Percentiles rank a stretch among this genome's conserved stretches.
Evolutionary conservation across 2,797 vertebrate genomes (phyloP).

Genomic region (Brachyalestes nurse): DNA sequence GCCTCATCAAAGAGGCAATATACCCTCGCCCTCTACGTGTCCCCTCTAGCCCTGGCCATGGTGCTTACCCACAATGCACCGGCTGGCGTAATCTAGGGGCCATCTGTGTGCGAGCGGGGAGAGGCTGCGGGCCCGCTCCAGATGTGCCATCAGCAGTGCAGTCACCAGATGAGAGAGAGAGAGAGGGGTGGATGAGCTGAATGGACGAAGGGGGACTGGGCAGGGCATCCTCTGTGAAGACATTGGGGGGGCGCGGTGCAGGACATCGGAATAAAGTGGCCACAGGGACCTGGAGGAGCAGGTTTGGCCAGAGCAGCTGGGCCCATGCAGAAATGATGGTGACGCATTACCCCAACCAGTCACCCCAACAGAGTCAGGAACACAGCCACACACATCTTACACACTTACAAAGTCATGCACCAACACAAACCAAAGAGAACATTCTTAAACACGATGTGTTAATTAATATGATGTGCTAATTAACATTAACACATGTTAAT

Average conservation of each 20-base stretch:
- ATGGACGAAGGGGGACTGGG: not conserved
- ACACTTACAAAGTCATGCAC: constrained; percentile 31
- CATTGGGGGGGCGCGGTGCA: constrained; percentile 36
- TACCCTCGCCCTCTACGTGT: constrained; percentile 53
- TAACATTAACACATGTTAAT: too few relatives aligned
- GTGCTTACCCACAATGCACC: constrained; percentile 64
- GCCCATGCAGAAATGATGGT: constrained; percentile 76
- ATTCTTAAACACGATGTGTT: not conserved
- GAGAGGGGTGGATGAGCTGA: constrained; percentile 16
- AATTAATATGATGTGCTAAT: not conserved
- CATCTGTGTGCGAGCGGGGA: constrained; percentile 71
- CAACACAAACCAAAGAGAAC: constrained; percentile 6
- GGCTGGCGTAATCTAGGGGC: constrained; percentile 66
- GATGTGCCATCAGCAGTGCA: constrained; percentile 86
- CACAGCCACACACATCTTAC: constrained; percentile 33
- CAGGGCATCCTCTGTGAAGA: not conserved
- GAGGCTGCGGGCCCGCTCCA: constrained; percentile 82
- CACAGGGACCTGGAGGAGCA: constrained; percentile 50
- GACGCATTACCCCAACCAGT: constrained; percentile 77
- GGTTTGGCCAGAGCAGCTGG: constrained; percentile 52
- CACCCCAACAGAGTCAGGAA: constrained; percentile 57
- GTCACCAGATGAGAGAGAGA: constrained; percentile 59
- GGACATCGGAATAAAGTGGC: constrained; percentile 36
- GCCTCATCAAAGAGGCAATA: constrained; percentile 65
- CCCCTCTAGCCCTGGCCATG: constrained; percentile 64